Conservation (phyloP, 2,113 vertebrate genomes). For the Ploceus nigricollis region DNA sequence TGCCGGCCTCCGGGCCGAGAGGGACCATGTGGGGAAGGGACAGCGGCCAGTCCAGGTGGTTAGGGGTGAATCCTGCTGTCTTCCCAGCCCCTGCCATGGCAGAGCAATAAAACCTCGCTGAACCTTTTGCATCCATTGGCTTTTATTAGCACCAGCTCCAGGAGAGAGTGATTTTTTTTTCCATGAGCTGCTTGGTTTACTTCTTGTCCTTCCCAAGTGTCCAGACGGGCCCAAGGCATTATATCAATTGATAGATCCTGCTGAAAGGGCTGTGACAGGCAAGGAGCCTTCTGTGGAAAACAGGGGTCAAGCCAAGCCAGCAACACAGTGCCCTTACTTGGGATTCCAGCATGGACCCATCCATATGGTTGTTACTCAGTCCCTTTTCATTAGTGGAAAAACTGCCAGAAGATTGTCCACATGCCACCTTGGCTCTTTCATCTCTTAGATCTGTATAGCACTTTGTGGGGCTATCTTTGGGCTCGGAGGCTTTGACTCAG, state of each 20-base stretch:
- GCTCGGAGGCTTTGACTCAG: rapidly evolving
- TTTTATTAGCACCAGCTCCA: constrained; percentile 1
- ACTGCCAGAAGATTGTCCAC: not conserved
- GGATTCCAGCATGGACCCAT: not conserved
- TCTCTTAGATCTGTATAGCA: rapidly evolving
- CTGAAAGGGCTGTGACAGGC: not conserved
- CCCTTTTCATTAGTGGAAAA: not conserved
- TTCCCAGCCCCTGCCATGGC: not conserved
- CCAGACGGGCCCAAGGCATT: not conserved
- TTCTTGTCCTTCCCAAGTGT: not conserved
- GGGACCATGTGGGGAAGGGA: not conserved
- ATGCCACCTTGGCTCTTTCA: not conserved
- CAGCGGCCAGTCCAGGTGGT: not conserved
- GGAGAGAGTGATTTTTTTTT: not conserved
- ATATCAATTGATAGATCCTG: not conserved
- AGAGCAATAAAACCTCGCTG: constrained; percentile 55
- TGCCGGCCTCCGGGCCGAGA: not conserved
- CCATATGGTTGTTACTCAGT: not conserved
- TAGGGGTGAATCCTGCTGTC: not conserved
- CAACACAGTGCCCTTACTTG: not conserved
- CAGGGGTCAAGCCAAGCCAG: not conserved
- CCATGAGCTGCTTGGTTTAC: not conserved
- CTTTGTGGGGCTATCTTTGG: not conserved
- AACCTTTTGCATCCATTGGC: constrained; percentile 16
- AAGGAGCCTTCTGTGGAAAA: not conserved